Percentiles rank a stretch among this genome's conserved stretches.
phyloP scores from a whole-genome alignment of 2,797 vertebrate species.

The Pseudochirops corinnae region DNA sequence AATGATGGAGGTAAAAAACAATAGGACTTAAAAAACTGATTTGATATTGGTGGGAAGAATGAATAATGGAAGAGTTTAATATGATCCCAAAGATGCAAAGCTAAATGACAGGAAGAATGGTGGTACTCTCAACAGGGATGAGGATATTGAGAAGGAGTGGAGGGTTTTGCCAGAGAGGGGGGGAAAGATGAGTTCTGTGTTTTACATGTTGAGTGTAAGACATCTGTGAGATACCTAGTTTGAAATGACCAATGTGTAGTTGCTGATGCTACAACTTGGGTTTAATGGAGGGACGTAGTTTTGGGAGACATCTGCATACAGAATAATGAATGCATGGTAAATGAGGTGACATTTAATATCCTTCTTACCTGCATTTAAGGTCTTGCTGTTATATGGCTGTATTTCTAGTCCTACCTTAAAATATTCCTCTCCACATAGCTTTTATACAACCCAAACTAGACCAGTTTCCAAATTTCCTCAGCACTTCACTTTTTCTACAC shows the following conservation, averaged over 20 bases:
- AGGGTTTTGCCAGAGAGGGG: no score
- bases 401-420: neutral
- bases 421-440: neutral
- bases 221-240: neutral
- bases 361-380: no score
- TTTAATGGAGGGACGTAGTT: neutral
- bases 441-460: neutral
- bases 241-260: neutral
- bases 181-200: neutral
- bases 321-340: neutral
- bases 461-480: neutral
- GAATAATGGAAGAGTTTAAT: neutral
- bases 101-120: neutral
- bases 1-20: neutral
- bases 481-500: neutral
- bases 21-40: neutral
- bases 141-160: neutral
- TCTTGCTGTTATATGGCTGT: no score
- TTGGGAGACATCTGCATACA: neutral
- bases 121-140: neutral
- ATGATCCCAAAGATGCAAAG: neutral
- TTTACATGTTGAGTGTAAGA: neutral
- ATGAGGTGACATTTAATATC: neutral
- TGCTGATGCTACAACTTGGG: neutral
- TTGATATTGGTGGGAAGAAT: neutral